Conservation (phyloP, 2,797 vertebrate species). For the Diglossa cyanea region DNA sequence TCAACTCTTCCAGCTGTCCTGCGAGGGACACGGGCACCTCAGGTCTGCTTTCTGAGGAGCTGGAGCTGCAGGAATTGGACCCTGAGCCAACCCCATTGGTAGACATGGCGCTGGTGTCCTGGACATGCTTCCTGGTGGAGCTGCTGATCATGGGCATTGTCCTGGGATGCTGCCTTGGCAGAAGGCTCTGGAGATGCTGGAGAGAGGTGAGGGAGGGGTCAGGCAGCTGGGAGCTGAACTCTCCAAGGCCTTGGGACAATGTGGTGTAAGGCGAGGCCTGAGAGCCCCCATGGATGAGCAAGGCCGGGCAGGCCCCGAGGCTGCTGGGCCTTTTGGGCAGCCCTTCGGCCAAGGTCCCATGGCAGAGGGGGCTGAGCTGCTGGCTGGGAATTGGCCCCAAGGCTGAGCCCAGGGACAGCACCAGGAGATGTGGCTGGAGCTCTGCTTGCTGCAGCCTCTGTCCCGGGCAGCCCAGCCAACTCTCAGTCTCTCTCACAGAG, state of each 20-base stretch:
- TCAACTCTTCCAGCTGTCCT: not conserved
- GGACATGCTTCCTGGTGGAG: not conserved
- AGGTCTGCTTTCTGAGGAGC: rapidly evolving
- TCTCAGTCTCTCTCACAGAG: rapidly evolving
- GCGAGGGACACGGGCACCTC: not conserved
- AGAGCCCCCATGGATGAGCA: not conserved
- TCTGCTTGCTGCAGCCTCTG: not conserved
- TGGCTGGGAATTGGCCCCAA: rapidly evolving
- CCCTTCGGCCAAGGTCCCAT: not conserved
- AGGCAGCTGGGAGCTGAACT: not conserved
- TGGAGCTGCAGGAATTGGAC: not conserved
- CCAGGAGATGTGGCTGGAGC: rapidly evolving
- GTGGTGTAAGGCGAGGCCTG: not conserved
- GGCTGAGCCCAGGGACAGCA: not conserved
- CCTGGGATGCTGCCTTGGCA: not conserved
- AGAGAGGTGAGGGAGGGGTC: not conserved
- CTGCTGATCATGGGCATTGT: not conserved
- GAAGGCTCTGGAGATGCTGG: not conserved
- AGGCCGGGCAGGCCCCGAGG: not conserved
- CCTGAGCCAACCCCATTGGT: not conserved
- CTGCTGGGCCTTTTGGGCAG: not conserved
- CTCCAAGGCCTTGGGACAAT: not conserved
- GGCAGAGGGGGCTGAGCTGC: too few relatives aligned
- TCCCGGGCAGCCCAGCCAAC: not conserved
- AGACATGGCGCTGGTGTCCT: not conserved